A percentile compares a stretch with the other conserved stretches of the same genome.
These are phyloP conservation scores for Nomada flava DNA, from an alignment of 2,888 invertebrate species.

Conservation along the genomic window DNA sequence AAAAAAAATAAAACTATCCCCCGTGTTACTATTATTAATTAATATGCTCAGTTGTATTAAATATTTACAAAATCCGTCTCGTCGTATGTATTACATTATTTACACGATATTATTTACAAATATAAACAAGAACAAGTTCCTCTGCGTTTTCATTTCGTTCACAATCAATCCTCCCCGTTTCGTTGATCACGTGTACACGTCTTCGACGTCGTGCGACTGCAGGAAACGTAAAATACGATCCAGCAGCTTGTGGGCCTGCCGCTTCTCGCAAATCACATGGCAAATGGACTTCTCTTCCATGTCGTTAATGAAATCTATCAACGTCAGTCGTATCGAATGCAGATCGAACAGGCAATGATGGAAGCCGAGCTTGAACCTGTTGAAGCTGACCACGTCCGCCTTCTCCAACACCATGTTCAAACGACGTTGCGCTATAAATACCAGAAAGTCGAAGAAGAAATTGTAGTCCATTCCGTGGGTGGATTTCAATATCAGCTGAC, in stretches of 20 bases:
- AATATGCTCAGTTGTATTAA: background rate
- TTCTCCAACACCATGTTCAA: constrained; percentile 84
- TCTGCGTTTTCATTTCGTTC: background rate
- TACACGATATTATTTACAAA: constrained; percentile 24
- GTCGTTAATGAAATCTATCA: constrained; percentile 83
- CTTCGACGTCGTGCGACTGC: constrained; percentile 36
- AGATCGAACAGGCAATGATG: constrained; percentile 85
- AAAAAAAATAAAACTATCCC: constrained; percentile 3
- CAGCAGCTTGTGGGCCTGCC: constrained; percentile 64
- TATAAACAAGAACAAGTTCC: constrained; percentile 6
- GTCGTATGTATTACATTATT: constrained; percentile 16
- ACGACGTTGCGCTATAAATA: constrained; percentile 87
- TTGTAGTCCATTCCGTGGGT: constrained; percentile 91
- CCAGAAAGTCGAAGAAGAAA: constrained; percentile 89
- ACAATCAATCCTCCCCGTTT: background rate
- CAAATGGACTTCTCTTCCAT: constrained; percentile 73
- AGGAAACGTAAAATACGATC: constrained; percentile 61
- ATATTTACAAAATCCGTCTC: background rate
- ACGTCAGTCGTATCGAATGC: constrained; percentile 82
- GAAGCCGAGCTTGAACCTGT: constrained; percentile 83
- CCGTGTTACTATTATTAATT: background rate
- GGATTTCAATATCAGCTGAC: constrained; percentile 92
- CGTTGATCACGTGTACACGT: background rate
- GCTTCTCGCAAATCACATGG: constrained; percentile 67
- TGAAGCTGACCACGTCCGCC: constrained; percentile 78